Conservation (phyloP, 2,888 invertebrate genomes). For the Agrotis clavis region DNA sequence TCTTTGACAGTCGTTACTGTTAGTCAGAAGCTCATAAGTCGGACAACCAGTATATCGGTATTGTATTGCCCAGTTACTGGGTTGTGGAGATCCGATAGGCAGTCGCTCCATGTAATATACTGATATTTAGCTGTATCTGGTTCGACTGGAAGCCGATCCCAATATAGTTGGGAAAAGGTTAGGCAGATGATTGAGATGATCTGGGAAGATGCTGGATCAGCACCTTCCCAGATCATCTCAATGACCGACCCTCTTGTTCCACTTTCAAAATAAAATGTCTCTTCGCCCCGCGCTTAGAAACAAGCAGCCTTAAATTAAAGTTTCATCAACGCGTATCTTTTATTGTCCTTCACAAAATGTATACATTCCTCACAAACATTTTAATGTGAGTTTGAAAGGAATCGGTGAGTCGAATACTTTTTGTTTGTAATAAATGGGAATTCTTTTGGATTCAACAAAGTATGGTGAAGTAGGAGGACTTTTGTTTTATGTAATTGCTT, state of each 20-base stretch:
- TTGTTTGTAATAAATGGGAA: constrained; percentile 14
- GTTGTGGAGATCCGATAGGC: too few species aligned
- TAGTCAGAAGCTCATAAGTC: too few species aligned
- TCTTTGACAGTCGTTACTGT: too few species aligned
- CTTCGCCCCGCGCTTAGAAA: not conserved
- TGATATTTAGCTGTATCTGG: too few species aligned
- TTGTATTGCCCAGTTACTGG: too few species aligned
- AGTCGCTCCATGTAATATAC: too few species aligned
- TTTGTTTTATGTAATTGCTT: constrained; percentile 25
- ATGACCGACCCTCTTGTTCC: not conserved
- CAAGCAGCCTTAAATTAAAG: not conserved
- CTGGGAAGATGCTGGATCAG: too few species aligned
- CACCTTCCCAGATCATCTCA: not conserved
- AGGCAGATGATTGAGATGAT: too few species aligned
- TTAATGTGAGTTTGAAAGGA: constrained; percentile 39
- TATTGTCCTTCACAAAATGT: constrained; percentile 28
- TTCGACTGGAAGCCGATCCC: too few species aligned
- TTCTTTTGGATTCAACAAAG: constrained; percentile 19
- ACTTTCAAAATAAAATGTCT: not conserved
- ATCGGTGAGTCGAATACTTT: constrained; percentile 18
- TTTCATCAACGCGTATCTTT: constrained; percentile 6
- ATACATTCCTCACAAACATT: constrained; percentile 27
- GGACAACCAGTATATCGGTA: too few species aligned
- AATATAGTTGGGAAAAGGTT: too few species aligned
- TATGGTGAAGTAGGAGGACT: not conserved